Evolutionary conservation across 2,797 vertebrate genomes (phyloP), one percentile per base, ranked within the genome.

Genomic region (Eupleurogrammus muticus): DNA sequence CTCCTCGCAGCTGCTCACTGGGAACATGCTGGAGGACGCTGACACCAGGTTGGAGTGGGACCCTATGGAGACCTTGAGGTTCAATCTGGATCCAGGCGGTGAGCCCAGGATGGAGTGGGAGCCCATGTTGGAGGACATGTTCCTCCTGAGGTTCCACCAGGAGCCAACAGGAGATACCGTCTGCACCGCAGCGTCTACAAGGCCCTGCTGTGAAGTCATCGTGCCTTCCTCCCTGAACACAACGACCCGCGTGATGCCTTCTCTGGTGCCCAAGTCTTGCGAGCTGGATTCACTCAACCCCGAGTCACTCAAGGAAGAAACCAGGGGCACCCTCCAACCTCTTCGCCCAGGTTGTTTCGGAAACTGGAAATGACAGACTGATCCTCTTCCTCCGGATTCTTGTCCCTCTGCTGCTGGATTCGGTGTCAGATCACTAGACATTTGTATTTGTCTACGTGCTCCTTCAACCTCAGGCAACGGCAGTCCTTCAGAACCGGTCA

Each of bases 271-370:
- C 10, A 63, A 20, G 28, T 73, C 69, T 61, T 85, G 85, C 82
- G 5, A 91, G 73, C 67, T 81, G 53, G 90, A 90, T 54, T 89
- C 87, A 56, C 95, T 93, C 69, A 98, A 85, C 28, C 90, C 90
- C 0, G 97, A 94, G 75, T 98, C 96, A 10, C 97, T 98, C 61
- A 96, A 77, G 1, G 97, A 97, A 9, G 95, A 95, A 40, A 95
- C 93, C 50, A 98, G 84, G 9, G 94, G 61, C 1, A 82, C 78
- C 56, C 87, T 91, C 73, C 90, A 85, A 40, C 66, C 69, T 34
- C 28, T 73, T 62, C 49, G 66, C 2, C 46, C 66, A 0, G 12
- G 38, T n/a, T 60, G 51, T 70, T 47, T 42, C 0, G 79, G 76
- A 23, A 83, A 54, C 59, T 75, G 71, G 28, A 84, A 67, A 32